Percentiles rank a stretch among this genome's conserved stretches.
phyloP scores from a whole-genome alignment of 1,140 invertebrate species.

The Tribolium castaneum region DNA sequence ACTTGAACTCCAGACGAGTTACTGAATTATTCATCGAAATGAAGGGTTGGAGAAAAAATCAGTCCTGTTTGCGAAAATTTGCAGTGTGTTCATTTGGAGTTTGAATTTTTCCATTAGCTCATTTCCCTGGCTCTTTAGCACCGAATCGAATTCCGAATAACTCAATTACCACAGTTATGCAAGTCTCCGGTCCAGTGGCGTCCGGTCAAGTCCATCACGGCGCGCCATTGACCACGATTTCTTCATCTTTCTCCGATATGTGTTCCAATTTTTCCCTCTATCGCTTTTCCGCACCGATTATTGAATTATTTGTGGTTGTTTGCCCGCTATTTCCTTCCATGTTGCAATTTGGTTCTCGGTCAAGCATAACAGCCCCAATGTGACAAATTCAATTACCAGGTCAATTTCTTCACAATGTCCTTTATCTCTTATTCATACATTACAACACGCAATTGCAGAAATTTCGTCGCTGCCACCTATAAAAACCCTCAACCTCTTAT shows the following conservation, averaged over 20 bases:
- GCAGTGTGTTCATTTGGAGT: no score
- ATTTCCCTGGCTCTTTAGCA: not conserved
- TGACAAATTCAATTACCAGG: conserved; percentile 30
- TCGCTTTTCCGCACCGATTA: not conserved
- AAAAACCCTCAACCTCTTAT: not conserved
- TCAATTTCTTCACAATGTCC: conserved; percentile 20
- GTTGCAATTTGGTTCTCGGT: conserved; percentile 8
- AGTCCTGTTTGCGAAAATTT: no score
- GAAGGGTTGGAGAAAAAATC: no score
- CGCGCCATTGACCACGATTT: not conserved
- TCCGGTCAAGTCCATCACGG: not conserved
- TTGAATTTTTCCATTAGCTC: no score
- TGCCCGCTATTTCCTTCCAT: not conserved
- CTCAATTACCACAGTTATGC: not conserved
- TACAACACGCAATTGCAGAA: conserved; percentile 27
- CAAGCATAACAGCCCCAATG: not conserved
- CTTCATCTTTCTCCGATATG: not conserved
- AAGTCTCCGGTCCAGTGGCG: not conserved
- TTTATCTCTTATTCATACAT: conserved; percentile 30
- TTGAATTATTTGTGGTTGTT: not conserved
- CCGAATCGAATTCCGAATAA: not conserved
- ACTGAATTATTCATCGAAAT: not conserved
- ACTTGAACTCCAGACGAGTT: not conserved
- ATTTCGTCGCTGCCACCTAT: not conserved
- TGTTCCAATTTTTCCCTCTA: not conserved